Evolutionary conservation across 23 tunicate species (phyloP), one percentile per base, ranked within the genome.

Genomic region (Diplosoma virens): DNA sequence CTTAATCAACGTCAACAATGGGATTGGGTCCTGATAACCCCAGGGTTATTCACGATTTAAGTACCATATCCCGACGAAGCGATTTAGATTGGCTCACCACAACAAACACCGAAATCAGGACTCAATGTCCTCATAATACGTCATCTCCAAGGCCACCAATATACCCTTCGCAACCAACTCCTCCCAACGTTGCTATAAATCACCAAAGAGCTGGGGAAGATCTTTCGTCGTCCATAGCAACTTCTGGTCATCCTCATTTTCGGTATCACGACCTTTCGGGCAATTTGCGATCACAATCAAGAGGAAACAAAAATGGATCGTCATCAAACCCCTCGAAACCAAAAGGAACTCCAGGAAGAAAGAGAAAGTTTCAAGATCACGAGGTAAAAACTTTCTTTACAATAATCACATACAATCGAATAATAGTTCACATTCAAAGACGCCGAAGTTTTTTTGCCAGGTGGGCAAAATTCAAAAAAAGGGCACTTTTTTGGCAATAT

Each of bases 291-390:
- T 45, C 27, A 58, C 32, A 60, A 26, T 30, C 5, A 53, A 55
- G 47, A 46, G 31, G 37, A 32, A 47, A 25, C 22, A 73, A 73
- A 25, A 48, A 53, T 14, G 29, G 32, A 1, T 64, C 45, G 16
- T 33, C 84, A 14, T 0, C 30, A 21, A 66, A 58, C 6, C 95
- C 87, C 3, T 1, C 83, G 5, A 84, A 84, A 30, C 90, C 90
- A 5, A 90, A 84, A 56, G 97, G 97, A 64, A 90, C 97, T 25
- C 97, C 97, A 26, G 97, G 97, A 74, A 79, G 97, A 66, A 90
- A 90, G 75, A 67, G 86, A 45, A 90, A 90, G 73, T 82, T 90
- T 33, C 92, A 76, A 37, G 97, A 90, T 65, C 86, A 84, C 77
- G 90, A 84, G 61, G 97, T 90, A 73, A 82, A 65, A 73, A 16